phyloP scores from a whole-genome alignment of 2,797 vertebrate genomes.

The Hydrocynus forskahlii region DNA sequence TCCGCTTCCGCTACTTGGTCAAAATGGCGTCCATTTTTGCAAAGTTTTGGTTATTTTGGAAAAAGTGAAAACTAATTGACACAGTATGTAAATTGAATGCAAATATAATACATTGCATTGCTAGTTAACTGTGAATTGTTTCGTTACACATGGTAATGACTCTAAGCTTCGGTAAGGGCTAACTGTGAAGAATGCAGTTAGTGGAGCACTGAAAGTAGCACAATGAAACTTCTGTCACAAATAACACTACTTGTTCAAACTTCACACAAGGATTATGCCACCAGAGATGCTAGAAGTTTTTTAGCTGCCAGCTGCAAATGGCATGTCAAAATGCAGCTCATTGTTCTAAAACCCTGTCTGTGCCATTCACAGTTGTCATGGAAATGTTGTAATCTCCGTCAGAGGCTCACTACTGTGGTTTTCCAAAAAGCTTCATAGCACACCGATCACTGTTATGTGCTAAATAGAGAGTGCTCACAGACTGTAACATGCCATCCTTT shows the following conservation, averaged over 20 bases:
- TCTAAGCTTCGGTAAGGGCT: neutral
- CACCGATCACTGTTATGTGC: constrained; percentile 10
- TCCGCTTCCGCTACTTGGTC: too few species aligned
- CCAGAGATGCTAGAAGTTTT: neutral
- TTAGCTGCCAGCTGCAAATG: constrained; percentile 4
- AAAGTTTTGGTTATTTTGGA: too few species aligned
- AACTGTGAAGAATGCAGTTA: neutral
- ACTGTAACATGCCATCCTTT: neutral
- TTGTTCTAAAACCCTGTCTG: constrained; percentile 45
- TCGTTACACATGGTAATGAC: neutral
- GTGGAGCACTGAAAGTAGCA: neutral
- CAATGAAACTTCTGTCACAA: neutral
- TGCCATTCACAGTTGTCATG: constrained; percentile 45
- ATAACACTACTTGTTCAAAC: neutral
- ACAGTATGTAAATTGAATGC: too few species aligned
- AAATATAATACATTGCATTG: too few species aligned
- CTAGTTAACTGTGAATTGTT: neutral
- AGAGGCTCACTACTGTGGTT: constrained; percentile 9
- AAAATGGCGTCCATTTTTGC: too few species aligned
- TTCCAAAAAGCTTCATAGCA: constrained; percentile 6
- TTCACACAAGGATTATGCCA: neutral
- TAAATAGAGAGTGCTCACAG: neutral
- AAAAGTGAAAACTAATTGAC: too few species aligned
- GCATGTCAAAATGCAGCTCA: neutral
- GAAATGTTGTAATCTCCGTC: constrained; percentile 47